phyloP scores from a whole-genome alignment of 2,888 invertebrate genomes.

The Sinopyrophorus schimmeli region DNA sequence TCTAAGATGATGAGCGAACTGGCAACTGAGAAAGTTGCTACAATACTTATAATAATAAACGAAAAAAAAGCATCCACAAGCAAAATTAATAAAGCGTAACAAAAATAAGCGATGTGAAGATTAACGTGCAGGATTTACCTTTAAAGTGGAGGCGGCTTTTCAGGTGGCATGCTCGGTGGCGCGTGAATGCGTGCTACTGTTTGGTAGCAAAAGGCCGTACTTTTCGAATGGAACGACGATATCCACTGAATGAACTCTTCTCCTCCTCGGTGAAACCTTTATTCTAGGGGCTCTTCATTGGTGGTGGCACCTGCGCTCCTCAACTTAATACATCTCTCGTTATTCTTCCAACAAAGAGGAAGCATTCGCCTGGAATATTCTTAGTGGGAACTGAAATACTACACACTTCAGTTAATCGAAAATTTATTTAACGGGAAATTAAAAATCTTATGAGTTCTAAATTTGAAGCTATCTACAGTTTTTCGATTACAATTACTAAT shows the following conservation, averaged over 20 bases:
- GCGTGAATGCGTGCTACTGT: slow-evolving; percentile 40
- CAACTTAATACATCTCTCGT: slow-evolving; percentile 2
- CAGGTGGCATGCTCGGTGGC: slow-evolving; percentile 49
- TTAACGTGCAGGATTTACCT: slow-evolving; percentile 39
- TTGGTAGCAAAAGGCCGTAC: slow-evolving; percentile 22
- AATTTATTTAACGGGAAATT: too few relatives aligned
- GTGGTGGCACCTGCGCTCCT: slow-evolving; percentile 28
- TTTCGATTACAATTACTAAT: too few relatives aligned
- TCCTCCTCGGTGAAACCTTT: slow-evolving; percentile 18
- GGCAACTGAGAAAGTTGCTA: too few relatives aligned
- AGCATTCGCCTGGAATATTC: slow-evolving; percentile 6
- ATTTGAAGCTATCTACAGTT: too few relatives aligned
- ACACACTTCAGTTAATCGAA: too few relatives aligned
- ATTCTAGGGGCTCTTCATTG: slow-evolving; percentile 16
- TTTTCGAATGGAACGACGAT: slow-evolving; percentile 31
- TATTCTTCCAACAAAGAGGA: not conserved
- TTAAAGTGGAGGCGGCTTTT: slow-evolving; percentile 45
- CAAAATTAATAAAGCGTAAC: too few relatives aligned
- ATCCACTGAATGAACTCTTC: slow-evolving; percentile 35
- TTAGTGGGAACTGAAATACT: too few relatives aligned
- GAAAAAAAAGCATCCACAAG: too few relatives aligned
- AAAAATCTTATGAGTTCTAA: too few relatives aligned
- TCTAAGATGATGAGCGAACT: too few relatives aligned
- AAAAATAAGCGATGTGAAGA: slow-evolving; percentile 31
- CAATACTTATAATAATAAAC: too few relatives aligned